A percentile compares a stretch with the other conserved stretches of the same genome.
Evolutionary conservation across 2,797 vertebrate species (phyloP).

Genomic region (Tapera naevia): DNA sequence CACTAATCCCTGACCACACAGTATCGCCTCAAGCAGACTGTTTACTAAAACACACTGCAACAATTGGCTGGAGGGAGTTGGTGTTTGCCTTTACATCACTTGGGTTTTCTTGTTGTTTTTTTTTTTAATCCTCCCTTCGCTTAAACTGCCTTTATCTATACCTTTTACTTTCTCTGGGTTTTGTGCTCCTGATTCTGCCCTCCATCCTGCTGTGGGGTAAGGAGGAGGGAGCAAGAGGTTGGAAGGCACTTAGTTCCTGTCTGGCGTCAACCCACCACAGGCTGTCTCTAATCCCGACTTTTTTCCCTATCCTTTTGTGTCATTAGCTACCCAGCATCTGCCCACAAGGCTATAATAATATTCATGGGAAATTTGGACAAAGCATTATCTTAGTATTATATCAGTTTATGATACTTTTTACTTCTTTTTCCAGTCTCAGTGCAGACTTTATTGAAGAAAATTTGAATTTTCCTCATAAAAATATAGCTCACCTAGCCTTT

Average conservation of each 20-base stretch:
- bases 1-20: not conserved
- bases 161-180: not conserved
- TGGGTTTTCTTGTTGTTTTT: not conserved
- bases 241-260: not conserved
- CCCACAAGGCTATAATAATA: not conserved
- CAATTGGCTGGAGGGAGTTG: not conserved
- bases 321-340: not conserved
- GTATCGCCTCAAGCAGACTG: not conserved
- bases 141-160: not conserved
- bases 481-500: not conserved
- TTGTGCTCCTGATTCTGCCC: not conserved
- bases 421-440: not conserved
- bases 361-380: not conserved
- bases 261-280: not conserved
- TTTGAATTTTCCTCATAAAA: not conserved
- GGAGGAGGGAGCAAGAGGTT: not conserved
- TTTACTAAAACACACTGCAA: not conserved
- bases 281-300: not conserved
- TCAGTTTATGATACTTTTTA: not conserved
- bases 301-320: not conserved
- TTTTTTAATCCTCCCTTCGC: not conserved
- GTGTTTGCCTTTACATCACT: not conserved
- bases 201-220: accelerated
- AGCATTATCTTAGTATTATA: not conserved
- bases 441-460: not conserved